Conservation (phyloP, 2,888 invertebrate species). For the Parnassius mnemosyne region DNA sequence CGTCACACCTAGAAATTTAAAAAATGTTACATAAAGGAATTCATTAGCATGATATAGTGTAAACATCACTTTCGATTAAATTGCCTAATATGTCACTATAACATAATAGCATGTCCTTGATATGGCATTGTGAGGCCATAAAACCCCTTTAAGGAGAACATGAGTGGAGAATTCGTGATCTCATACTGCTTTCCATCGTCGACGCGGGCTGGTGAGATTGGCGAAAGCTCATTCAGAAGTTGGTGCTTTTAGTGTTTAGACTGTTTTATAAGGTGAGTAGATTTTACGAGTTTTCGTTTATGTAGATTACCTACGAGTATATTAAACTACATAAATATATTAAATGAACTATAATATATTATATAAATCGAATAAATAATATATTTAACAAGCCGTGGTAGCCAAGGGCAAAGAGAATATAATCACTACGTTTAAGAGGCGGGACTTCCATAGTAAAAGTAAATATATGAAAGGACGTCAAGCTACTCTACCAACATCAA, state of each 20-base stretch:
- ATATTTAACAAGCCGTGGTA: no score
- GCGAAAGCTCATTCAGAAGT: slow-evolving; percentile 18
- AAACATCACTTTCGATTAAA: slow-evolving; percentile 9
- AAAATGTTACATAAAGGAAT: neutral
- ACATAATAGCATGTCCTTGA: slow-evolving; percentile 19
- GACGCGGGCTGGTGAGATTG: slow-evolving; percentile 8
- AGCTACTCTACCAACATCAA: no score
- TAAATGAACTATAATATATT: no score
- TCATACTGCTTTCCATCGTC: slow-evolving; percentile 21
- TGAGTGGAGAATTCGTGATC: slow-evolving; percentile 7
- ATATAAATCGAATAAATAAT: no score
- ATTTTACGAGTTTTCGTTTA: neutral
- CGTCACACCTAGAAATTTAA: no score
- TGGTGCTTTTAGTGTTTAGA: slow-evolving; percentile 11
- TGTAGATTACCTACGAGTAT: no score
- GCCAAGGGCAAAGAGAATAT: no score
- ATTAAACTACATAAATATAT: no score
- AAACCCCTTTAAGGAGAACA: slow-evolving; percentile 4
- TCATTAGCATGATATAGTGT: neutral
- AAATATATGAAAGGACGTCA: no score
- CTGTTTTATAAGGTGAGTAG: neutral
- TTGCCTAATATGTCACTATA: slow-evolving; percentile 12
- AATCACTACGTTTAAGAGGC: no score
- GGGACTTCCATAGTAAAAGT: no score
- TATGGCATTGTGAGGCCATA: slow-evolving; percentile 19